Evolutionary conservation across 2,113 vertebrate species (phyloP).

Genomic region (Acrocephalus arundinaceus): DNA sequence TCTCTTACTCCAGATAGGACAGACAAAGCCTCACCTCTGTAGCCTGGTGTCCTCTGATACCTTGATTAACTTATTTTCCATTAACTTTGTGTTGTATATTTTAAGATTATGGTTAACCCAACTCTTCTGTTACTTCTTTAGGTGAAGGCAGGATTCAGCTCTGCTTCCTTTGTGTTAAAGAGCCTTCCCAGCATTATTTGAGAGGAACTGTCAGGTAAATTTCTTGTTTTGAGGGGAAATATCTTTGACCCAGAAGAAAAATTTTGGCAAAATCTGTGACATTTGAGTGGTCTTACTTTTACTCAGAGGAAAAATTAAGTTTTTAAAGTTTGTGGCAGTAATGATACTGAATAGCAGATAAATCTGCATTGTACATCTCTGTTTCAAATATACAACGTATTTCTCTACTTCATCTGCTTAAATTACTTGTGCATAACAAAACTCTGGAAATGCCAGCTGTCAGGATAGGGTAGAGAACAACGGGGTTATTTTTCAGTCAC

Average conservation of each 20-base stretch:
- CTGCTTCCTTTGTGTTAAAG: background rate
- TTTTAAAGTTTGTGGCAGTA: background rate
- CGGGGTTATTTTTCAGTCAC: background rate
- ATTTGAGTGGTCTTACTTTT: background rate
- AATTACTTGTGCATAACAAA: background rate
- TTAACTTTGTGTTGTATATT: background rate
- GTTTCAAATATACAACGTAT: background rate
- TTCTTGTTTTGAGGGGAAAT: background rate
- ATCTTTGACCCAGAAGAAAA: background rate
- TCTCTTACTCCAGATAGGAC: background rate
- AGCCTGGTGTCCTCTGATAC: background rate
- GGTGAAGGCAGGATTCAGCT: background rate
- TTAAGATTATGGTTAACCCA: background rate
- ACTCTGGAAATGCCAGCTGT: background rate
- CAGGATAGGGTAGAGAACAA: background rate
- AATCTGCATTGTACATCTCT: background rate
- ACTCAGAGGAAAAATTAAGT: background rate
- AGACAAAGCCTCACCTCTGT: background rate
- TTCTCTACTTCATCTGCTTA: background rate
- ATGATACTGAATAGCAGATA: background rate
- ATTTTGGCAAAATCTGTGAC: background rate
- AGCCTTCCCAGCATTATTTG: background rate
- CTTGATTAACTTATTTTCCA: background rate
- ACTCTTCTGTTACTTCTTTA: background rate
- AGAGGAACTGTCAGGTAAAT: background rate